Base-by-base conservation (phyloP, 2,888 invertebrate species). In the Plagodis pulveraria region DNA sequence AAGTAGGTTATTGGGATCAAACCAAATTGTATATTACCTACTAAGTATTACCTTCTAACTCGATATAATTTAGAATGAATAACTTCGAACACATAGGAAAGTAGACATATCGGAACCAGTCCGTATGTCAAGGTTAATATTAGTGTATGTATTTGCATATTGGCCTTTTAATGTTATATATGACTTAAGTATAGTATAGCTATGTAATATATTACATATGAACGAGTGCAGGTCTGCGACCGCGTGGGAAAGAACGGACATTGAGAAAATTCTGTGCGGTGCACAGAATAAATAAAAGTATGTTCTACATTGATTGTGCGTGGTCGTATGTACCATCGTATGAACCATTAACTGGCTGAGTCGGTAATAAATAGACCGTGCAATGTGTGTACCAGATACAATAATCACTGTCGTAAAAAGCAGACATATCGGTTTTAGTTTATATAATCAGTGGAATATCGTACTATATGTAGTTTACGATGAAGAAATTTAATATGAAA, bases 121-220 rank as follows among this genome's bases (percentile, higher is more conserved):
- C 77, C 80, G 80, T 82, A 76, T 81, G 84, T 88, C 88, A 89
- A 88, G 89, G 89, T 79, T 80, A 78, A 80, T 80, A 78, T 82
- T 80, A 70, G 74, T 74, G 74, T 77, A 22, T 4, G 4, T 22
- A 77, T 79, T 86, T 81, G 80, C 85, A 86, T 87, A 84, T 81
- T 84, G 86, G 83, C 86, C 82, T 86, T 84, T 81, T 80, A 81
- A 77, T 75, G 70, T 55, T 45, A 56, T 63, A 62, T 73, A 61
- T 66, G 66, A 62, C 69, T 67, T 22, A 22, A 22, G 22, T 73
- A 64, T 73, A 63, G 70, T 56, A 54, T 58, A 63, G 22, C 51
- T 40, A 10, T 40, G 57, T 54, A 52, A 75, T 78, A 78, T 79
- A 77, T 71, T 67, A 77, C 74, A 75, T 77, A 74, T 72, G 79